phyloP scores from a whole-genome alignment of 30 jellyfish, hydroid and myxozoan species.

The Sanderia malayensis region DNA sequence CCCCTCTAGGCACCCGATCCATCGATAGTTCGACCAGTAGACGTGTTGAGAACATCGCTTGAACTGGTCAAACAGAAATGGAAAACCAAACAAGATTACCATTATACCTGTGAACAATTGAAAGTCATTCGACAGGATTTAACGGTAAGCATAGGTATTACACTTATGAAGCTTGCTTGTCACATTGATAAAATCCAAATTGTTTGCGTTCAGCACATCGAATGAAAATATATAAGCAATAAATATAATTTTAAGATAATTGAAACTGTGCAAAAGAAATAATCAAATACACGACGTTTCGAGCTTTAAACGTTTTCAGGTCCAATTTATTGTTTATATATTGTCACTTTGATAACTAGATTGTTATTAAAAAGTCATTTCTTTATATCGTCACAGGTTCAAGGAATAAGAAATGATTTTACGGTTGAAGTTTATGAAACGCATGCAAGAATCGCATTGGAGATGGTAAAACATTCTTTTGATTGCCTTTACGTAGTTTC shows the following conservation, averaged over 20 bases:
- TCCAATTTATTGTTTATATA: too few species aligned
- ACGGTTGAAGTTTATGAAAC: slow-evolving; percentile 96
- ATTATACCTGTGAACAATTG: slow-evolving; percentile 92
- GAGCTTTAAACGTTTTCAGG: too few species aligned
- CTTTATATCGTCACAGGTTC: too few species aligned
- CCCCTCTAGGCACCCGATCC: slow-evolving; percentile 97
- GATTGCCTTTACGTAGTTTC: neutral
- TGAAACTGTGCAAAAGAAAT: too few species aligned
- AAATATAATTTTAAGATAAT: too few species aligned
- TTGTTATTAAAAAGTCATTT: too few species aligned
- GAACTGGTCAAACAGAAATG: slow-evolving; percentile 72
- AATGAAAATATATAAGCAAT: too few species aligned
- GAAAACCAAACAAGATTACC: slow-evolving; percentile 88
- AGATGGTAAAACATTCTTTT: slow-evolving; percentile 56
- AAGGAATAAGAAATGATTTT: slow-evolving; percentile 96
- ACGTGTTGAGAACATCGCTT: slow-evolving; percentile 67
- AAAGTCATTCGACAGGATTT: slow-evolving; percentile 96
- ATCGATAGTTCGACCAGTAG: slow-evolving; percentile 91
- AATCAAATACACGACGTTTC: too few species aligned
- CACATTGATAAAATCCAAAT: too few species aligned
- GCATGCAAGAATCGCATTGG: slow-evolving; percentile 98
- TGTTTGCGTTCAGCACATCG: too few species aligned
- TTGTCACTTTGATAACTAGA: too few species aligned
- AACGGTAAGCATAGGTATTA: slow-evolving; percentile 82
- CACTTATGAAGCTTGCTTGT: too few species aligned